These are phyloP conservation scores for Alligator mississippiensis DNA, from an alignment of 2,113 vertebrate species.

Conservation along the genomic window DNA sequence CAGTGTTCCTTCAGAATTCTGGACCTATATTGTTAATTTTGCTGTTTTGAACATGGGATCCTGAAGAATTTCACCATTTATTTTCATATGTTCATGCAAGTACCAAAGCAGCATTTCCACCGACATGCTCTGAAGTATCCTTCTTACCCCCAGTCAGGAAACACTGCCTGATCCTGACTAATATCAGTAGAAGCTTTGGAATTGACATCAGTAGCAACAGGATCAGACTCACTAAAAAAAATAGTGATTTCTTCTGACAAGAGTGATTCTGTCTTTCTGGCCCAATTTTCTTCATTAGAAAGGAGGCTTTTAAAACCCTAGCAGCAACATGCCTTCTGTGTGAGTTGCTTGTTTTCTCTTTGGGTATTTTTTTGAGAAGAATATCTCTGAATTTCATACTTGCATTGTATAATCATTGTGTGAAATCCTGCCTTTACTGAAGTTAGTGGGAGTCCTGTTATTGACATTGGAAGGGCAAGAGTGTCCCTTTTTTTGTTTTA, in stretches of 20 bases:
- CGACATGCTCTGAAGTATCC: not conserved
- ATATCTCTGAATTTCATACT: not conserved
- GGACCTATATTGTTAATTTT: constrained; percentile 12
- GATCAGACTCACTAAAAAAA: not conserved
- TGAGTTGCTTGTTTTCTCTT: not conserved
- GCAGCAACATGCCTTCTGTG: not conserved
- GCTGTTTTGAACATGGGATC: not conserved
- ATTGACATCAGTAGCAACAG: not conserved
- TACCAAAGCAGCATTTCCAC: not conserved
- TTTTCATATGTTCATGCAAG: not conserved
- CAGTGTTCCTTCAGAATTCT: constrained; percentile 28
- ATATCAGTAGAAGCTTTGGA: not conserved
- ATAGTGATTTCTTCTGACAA: not conserved
- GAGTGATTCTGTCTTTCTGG: not conserved
- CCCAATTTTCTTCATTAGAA: not conserved
- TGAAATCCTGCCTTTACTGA: not conserved
- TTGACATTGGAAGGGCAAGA: not conserved
- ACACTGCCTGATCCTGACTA: not conserved
- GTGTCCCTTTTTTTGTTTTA: not conserved
- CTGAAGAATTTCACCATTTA: not conserved
- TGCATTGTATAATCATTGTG: not conserved
- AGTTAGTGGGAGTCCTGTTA: not conserved
- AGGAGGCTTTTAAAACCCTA: not conserved
- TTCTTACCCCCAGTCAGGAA: not conserved
- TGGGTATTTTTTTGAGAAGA: not conserved